Evolutionary conservation across 2,888 invertebrate species (phyloP), one percentile per base, ranked within the genome.

Genomic region (Endomychus coccineus): DNA sequence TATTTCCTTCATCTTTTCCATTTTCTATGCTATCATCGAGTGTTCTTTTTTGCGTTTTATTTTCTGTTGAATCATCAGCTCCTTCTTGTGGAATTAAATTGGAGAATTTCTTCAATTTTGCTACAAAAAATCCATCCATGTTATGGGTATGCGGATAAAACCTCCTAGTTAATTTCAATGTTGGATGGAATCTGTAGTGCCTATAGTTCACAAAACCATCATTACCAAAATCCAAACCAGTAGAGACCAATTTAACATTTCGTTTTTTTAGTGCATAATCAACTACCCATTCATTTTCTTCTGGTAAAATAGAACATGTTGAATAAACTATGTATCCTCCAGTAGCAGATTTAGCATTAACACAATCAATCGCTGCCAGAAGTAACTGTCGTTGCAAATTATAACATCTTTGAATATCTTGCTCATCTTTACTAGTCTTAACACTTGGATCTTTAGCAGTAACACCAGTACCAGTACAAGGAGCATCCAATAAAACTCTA

Each of bases 101-200:
- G 0, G 89, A 90, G 62, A 95, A 85, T 61, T 99, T 99, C 68
- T 94, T 92, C 9, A 99, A 66, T 69, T 99, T 99, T 1, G 96
- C 96, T 2, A 99, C 95, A 70, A 84, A 99, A 67, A 99, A 99
- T 3, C 98, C 98, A 68, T 99, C 98, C 86, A 98, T 90, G 62
- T 99, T 99, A 62, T 98, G 94, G 2, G 86, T 83, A 62, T 99
- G 98, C 0, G 98, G 98, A 68, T 98, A 99, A 69, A 90, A 95
- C 33, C 98, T 74, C 59, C 81, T 78, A 0, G 92, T 86, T 39
- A 90, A 66, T 58, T 88, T 89, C 64, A 98, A 66, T 7, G 86
- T 83, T 0, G 90, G 91, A 66, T 96, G 92, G 69, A 90, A 96
- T 50, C 91, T 74, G 53, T 78, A 73, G 46, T 87, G 82, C 33